Percentiles rank a stretch among this genome's conserved stretches.
These are phyloP conservation scores for Huso huso DNA, from an alignment of 2,797 vertebrate genomes.

Conservation along the genomic window DNA sequence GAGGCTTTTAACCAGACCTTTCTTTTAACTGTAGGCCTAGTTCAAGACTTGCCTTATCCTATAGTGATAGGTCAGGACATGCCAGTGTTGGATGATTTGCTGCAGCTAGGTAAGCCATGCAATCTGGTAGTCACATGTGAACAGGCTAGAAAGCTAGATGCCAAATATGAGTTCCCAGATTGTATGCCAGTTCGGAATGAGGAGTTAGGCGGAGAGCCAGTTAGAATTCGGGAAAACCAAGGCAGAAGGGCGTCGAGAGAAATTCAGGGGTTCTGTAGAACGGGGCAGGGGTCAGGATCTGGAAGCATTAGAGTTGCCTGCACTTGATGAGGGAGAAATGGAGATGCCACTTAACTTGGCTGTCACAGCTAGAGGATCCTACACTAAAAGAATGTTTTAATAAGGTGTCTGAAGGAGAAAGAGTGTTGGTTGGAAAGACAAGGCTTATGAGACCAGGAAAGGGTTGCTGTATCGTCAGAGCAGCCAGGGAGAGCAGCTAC, in stretches of 20 bases:
- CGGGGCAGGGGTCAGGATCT: too few relatives aligned
- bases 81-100: slow-evolving; percentile 7
- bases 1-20: slow-evolving; percentile 13
- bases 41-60: neutral
- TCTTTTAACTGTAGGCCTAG: slow-evolving; percentile 13
- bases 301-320: too few relatives aligned
- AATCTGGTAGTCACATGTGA: slow-evolving; percentile 5
- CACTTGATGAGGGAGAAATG: too few relatives aligned
- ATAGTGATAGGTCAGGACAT: slow-evolving; percentile 11
- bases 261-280: slow-evolving; percentile 6
- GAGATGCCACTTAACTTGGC: too few relatives aligned
- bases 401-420: slow-evolving; percentile 7
- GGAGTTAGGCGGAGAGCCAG: neutral
- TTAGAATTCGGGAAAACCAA: neutral
- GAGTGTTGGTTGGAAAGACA: neutral
- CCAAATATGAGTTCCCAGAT: neutral
- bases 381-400: too few relatives aligned
- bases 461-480: slow-evolving; percentile 6
- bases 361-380: too few relatives aligned
- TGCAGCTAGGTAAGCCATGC: slow-evolving; percentile 1
- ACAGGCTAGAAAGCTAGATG: neutral
- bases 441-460: neutral
- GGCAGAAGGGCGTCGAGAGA: neutral
- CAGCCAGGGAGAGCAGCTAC: slow-evolving; percentile 5
- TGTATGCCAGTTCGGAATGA: slow-evolving; percentile 9